Base-by-base conservation (phyloP, 2,888 invertebrate genomes). In the Alviniconcha strummeri region DNA sequence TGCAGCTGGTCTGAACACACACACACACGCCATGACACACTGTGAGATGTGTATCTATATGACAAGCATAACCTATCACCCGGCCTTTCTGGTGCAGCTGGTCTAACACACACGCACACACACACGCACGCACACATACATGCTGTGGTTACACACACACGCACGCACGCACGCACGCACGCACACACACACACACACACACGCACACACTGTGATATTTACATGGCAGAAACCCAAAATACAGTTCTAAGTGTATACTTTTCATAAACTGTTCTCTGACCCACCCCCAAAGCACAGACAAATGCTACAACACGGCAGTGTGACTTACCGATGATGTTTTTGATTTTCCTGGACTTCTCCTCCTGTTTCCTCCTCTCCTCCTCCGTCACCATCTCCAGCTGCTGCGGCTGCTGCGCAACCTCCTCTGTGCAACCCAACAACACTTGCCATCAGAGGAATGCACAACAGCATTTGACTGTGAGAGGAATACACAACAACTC, bases 281-380 rank as follows among this genome's bases (percentile, higher is more conserved):
- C 8, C 60, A 60, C 13, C 8, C 13, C 8, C 60, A 60, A 60
- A 11, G 60, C 60, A 60, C 60, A 13, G 4, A 60, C 9, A 60
- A 60, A 13, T 3, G 36, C 36, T 36, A 60, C 60, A 60, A 60
- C 60, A 60, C 1, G 60, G 36, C 36, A 3, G 36, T 11, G 8
- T 0, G 52, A 94, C 95, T 94, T 93, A 97, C 97, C 96, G 89
- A 97, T 96, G 90, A 97, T 95, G 93, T 97, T 96, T 92, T 96
- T 95, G 91, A 97, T 96, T 93, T 96, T 96, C 90, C 96, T 96
- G 90, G 97, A 96, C 90, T 96, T 96, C 78, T 96, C 96, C 91
- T 96, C 97, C 81, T 96, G 95, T 84, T 96, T 95, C 83, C 96
- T 96, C 86, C 96, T 95, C 91, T 97, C 97, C 92, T 97, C 97